Percentiles rank a stretch among this genome's conserved stretches.
Evolutionary conservation across 2,797 vertebrate genomes (phyloP).

Genomic region (Clarias fuscus): DNA sequence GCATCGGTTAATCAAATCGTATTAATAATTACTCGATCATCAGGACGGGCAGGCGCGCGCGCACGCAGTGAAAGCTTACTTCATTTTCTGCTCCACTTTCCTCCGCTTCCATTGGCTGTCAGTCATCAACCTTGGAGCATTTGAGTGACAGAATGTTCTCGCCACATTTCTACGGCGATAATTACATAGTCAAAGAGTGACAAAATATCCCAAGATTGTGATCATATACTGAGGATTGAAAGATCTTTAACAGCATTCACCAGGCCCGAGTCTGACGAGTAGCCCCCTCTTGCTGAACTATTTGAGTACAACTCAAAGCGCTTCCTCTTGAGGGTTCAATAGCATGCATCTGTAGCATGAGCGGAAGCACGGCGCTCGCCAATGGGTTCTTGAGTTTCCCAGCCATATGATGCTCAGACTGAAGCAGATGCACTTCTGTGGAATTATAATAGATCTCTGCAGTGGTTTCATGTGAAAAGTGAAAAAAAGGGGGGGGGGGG

Average conservation of each 20-base stretch:
- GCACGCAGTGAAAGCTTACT: background rate
- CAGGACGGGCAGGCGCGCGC: background rate
- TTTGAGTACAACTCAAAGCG: conserved; percentile 43
- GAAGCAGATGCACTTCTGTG: conserved; percentile 31
- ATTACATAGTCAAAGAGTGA: conserved; percentile 41
- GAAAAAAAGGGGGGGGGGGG: background rate
- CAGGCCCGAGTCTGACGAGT: conserved; percentile 25
- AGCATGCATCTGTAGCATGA: conserved; percentile 39
- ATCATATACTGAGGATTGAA: conserved; percentile 34
- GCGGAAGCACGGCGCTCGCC: background rate
- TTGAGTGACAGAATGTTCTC: conserved; percentile 16
- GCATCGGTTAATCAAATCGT: conserved; percentile 14
- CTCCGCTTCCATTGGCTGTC: conserved; percentile 29
- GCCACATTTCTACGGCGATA: conserved; percentile 28
- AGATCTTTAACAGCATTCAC: conserved; percentile 47
- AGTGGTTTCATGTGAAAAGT: background rate
- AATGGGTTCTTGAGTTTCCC: conserved; percentile 28
- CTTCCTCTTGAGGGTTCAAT: conserved; percentile 24
- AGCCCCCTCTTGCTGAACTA: conserved; percentile 33
- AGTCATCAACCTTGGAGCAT: conserved; percentile 18
- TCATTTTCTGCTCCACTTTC: conserved; percentile 17
- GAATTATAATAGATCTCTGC: conserved; percentile 18
- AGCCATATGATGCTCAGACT: conserved; percentile 35
- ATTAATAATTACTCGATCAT: conserved; percentile 11
- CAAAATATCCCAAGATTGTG: conserved; percentile 25